Percentiles rank a stretch among this genome's conserved stretches.
Conservation (phyloP, 1,140 invertebrate genomes). For the Leguminivora glycinivorella region DNA sequence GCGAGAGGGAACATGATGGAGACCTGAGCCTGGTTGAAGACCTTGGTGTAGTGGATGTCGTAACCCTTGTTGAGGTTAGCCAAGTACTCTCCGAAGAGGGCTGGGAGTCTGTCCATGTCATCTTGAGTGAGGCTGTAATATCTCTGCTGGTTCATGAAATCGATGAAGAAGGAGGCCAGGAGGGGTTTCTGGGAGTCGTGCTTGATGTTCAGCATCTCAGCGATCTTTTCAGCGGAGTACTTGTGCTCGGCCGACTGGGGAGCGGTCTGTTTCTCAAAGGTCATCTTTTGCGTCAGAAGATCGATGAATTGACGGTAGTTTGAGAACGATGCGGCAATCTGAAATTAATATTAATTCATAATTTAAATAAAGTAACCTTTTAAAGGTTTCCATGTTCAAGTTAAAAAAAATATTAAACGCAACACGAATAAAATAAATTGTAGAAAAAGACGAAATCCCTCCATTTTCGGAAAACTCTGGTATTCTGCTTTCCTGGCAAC, state of each 20-base stretch:
- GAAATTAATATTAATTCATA: conserved; percentile 31
- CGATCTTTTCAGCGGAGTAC: conserved; percentile 76
- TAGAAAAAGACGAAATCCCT: background rate
- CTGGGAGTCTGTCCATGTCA: conserved; percentile 73
- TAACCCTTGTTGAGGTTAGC: conserved; percentile 66
- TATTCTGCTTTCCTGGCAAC: background rate
- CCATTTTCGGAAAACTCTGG: background rate
- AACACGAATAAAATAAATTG: background rate
- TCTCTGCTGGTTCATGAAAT: conserved; percentile 62
- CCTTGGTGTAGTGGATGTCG: conserved; percentile 79
- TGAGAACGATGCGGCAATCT: conserved; percentile 71
- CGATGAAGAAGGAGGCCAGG: conserved; percentile 78
- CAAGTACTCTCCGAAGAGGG: conserved; percentile 53
- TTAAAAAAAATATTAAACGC: background rate
- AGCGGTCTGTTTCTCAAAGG: conserved; percentile 25
- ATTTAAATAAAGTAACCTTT: too few relatives aligned
- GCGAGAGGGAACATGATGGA: conserved; percentile 83
- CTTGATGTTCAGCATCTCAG: conserved; percentile 80
- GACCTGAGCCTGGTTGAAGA: conserved; percentile 76
- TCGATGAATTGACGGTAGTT: conserved; percentile 75
- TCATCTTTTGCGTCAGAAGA: conserved; percentile 59
- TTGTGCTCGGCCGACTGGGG: conserved; percentile 48
- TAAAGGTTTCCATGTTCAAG: too few relatives aligned
- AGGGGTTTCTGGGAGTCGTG: conserved; percentile 75
- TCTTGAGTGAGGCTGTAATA: conserved; percentile 80